Percentiles rank a stretch among this genome's conserved stretches.
These are phyloP conservation scores for Characodon lateralis DNA, from an alignment of 2,797 vertebrate genomes.

Conservation along the genomic window DNA sequence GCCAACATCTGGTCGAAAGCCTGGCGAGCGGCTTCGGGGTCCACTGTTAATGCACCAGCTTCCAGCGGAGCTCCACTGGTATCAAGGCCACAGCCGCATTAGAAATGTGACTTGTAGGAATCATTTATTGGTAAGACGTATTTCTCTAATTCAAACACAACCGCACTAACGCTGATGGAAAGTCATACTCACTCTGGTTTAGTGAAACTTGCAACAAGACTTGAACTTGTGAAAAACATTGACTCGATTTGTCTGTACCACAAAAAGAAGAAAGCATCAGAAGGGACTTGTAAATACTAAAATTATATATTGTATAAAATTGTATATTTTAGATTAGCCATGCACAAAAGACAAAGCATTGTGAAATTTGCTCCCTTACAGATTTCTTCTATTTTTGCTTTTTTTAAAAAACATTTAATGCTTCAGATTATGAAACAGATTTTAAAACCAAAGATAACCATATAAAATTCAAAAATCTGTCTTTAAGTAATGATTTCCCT, in stretches of 20 bases:
- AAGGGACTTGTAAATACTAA: background rate
- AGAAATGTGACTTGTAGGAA: background rate
- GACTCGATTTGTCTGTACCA: constrained; percentile 63
- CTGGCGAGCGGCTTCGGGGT: constrained; percentile 65
- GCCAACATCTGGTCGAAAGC: constrained; percentile 66
- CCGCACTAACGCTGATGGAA: background rate
- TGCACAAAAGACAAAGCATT: background rate
- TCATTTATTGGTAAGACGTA: background rate
- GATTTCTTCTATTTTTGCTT: background rate
- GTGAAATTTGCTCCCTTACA: background rate
- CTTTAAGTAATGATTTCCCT: background rate
- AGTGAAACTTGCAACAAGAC: constrained; percentile 77
- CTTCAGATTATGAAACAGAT: background rate
- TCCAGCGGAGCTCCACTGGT: constrained; percentile 40
- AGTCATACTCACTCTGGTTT: constrained; percentile 62
- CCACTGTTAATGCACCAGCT: constrained; percentile 56
- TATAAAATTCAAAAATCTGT: background rate
- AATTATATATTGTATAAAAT: no score
- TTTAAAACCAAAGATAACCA: background rate
- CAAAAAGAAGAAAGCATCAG: constrained; percentile 6
- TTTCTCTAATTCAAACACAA: background rate
- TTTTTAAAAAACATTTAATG: background rate
- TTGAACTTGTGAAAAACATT: constrained; percentile 72
- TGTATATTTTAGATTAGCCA: background rate
- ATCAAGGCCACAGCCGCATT: constrained; percentile 6